Base-by-base conservation (phyloP, 2,797 vertebrate genomes). In the Denticeps clupeoides region DNA sequence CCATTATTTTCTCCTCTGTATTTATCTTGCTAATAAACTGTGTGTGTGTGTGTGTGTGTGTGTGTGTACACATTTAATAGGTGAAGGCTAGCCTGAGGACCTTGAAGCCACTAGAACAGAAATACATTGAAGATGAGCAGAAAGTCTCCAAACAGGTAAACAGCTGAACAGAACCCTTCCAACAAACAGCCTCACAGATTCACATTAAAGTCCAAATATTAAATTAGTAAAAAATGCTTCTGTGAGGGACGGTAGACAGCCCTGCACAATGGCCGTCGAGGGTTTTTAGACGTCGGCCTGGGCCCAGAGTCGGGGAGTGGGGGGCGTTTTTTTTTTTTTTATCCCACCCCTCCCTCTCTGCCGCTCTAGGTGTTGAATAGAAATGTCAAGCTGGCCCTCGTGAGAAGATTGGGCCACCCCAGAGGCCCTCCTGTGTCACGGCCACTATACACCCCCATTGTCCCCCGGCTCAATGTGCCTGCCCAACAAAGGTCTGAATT, bases 131-230 rank as follows among this genome's bases (percentile, higher is more conserved):
- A 73, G 93, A 95, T 37, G 91, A 97, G 57, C 77, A 87, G 33
- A 93, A 89, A 77, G 84, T 96, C 64, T 97, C 92, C 63, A 96
- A 94, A 67, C 88, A 93, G 70, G 93, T 97, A 72, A 79, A n/a
- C n/a, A n/a, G n/a, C n/a, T n/a, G n/a, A n/a, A n/a, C n/a, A n/a
- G n/a, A n/a, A n/a, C n/a, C n/a, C n/a, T n/a, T n/a, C 37, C 37
- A n/a, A 18, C 23, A 45, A 37, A 49, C 49, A 26, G 15, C 43
- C 13, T 43, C 15, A 2, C 27, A 43, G 4, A 16, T 25, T 43
- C 24, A 45, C 51, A 56, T 51, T 48, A 51, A 56, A 47, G 31
- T 26, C 6, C 12, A 19, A 35, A 37, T 18, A 23, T 45, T 51
- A 45, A n/a, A n/a, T n/a, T n/a, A n/a, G n/a, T 26, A 24, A 47